Base-by-base conservation (phyloP, 1,140 invertebrate species). In the Aphis gossypii region DNA sequence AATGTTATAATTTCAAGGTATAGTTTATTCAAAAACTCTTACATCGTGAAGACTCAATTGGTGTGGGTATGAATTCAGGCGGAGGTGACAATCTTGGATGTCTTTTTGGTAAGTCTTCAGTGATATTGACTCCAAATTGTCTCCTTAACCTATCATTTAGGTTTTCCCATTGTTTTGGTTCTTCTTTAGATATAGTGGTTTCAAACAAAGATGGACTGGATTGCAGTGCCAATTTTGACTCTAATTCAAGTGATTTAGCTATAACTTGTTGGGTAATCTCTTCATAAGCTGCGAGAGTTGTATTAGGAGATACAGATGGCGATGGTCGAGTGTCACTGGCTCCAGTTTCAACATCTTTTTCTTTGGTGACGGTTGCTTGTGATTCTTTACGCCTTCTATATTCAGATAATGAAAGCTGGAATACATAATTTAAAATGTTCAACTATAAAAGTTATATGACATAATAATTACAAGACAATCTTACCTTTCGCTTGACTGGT, bases 81-180 rank as follows among this genome's bases (percentile, higher is more conserved):
- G 91, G 46, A 38, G 91, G 76, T 84, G 94, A 91, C 86, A 87
- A 94, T 94, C 90, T 94, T 91, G 68, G 94, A 93, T 94, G 96
- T 96, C 93, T 97, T 97, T 92, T 92, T 25, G 91, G 91, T 92
- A 92, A 83, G 94, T 97, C 97, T 92, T 97, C 97, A 88, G 96
- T 96, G 83, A 97, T 95, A 94, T 97, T 97, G 30, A 97, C 95
- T n/a, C 97, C 97, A 95, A 97, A 97, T 95, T 97, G 97, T 76
- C 97, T 95, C 95, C 97, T 96, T 94, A 98, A 95, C 94, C 97
- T 96, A 94, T 97, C 97, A 35, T 97, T 97, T 46, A 97, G 96
- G 95, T 97, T 97, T 95, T 98, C 97, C 94, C 97, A 96, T 95
- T 97, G 97, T 93, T 96, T 95, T 84, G 91, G 91, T 92, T 92